These are phyloP conservation scores for Chymomyza procnemis DNA, from an alignment of 2,888 invertebrate genomes.

Conservation along the genomic window DNA sequence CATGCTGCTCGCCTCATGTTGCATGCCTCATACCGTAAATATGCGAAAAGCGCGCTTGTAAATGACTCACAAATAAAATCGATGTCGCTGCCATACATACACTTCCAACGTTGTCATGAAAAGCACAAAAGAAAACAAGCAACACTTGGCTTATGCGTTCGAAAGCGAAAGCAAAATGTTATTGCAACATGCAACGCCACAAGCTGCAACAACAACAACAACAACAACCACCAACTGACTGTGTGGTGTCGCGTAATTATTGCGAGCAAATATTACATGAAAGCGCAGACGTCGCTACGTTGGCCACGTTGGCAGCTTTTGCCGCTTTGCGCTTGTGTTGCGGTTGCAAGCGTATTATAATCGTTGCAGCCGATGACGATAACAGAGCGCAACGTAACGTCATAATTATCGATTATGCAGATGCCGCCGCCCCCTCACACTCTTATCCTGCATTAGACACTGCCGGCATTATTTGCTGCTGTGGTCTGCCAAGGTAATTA, in stretches of 20 bases:
- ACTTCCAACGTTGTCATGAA: background rate
- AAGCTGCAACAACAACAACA: constrained; percentile 28
- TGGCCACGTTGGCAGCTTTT: background rate
- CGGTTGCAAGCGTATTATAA: constrained; percentile 41
- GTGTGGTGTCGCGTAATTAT: constrained; percentile 61
- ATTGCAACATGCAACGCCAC: constrained; percentile 54
- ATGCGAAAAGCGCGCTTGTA: constrained; percentile 34
- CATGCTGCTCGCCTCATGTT: background rate
- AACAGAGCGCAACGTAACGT: constrained; percentile 41
- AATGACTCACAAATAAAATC: constrained; percentile 67
- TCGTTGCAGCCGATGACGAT: constrained; percentile 58
- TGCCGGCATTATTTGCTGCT: background rate
- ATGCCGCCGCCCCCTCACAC: background rate
- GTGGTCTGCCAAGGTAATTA: constrained; percentile 48
- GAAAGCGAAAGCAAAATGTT: constrained; percentile 65
- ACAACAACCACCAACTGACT: constrained; percentile 28
- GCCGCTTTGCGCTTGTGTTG: background rate
- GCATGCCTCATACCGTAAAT: background rate
- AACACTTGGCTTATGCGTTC: constrained; percentile 7
- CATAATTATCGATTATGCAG: constrained; percentile 64
- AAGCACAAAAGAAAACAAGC: background rate
- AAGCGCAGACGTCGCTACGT: constrained; percentile 22
- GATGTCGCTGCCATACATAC: background rate
- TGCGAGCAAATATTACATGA: constrained; percentile 68
- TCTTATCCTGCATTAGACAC: background rate